phyloP scores from a whole-genome alignment of 2,797 vertebrate species.

The Fringilla coelebs region DNA sequence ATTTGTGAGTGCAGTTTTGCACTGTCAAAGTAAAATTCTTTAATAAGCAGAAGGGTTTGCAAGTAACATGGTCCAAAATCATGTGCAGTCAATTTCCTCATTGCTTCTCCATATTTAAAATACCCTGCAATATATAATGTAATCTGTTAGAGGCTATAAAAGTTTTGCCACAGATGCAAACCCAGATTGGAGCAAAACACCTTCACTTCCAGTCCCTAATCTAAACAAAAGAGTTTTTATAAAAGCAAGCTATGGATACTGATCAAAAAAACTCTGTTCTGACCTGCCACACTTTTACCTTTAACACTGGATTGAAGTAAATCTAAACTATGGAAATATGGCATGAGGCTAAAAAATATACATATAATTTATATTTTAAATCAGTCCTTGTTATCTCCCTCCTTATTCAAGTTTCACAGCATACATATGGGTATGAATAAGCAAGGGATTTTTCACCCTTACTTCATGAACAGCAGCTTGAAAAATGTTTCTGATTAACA shows the following conservation, averaged over 20 bases:
- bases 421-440: slow-evolving; percentile 52
- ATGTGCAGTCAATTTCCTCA: not conserved
- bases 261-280: not conserved
- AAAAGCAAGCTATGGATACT: not conserved
- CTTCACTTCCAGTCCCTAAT: not conserved
- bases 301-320: not conserved
- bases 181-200: not conserved
- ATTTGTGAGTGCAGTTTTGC: not conserved
- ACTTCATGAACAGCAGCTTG: slow-evolving; percentile 44
- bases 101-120: not conserved
- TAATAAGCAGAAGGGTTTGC: not conserved
- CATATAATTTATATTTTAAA: not conserved
- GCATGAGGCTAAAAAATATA: not conserved
- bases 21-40: not conserved
- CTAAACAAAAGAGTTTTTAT: not conserved
- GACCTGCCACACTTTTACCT: not conserved
- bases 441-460: not conserved
- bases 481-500: slow-evolving; percentile 17
- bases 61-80: not conserved
- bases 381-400: not conserved
- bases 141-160: not conserved
- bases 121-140: accelerated
- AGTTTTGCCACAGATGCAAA: not conserved
- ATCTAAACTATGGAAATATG: not conserved
- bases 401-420: not conserved